Conservation (phyloP, 2,888 invertebrate species). For the Dyspetes luteomarginatus region DNA sequence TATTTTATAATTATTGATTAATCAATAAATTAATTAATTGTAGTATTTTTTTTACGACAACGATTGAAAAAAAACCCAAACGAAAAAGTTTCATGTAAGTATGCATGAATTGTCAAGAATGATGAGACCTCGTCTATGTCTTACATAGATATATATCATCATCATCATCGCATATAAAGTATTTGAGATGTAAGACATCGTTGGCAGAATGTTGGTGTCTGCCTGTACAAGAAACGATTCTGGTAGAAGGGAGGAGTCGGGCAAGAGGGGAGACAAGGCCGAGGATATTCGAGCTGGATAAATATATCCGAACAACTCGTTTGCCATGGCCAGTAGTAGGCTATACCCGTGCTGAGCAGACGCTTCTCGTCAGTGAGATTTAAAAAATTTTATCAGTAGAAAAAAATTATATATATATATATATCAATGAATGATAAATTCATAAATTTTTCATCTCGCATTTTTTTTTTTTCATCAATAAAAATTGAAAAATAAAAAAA, state of each 20-base stretch:
- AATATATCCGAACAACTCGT: constrained; percentile 58
- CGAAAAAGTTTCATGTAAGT: background rate
- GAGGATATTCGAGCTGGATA: constrained; percentile 47
- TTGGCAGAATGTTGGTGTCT: background rate
- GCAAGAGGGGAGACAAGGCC: constrained; percentile 53
- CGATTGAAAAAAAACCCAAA: background rate
- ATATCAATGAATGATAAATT: background rate
- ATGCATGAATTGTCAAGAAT: background rate
- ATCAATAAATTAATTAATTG: background rate
- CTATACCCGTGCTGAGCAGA: constrained; percentile 31
- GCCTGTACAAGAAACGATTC: background rate
- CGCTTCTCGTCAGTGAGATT: constrained; percentile 2
- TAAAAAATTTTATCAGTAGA: background rate
- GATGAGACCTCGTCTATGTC: too few relatives aligned
- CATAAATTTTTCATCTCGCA: background rate
- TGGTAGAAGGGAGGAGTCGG: background rate
- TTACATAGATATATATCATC: too few relatives aligned
- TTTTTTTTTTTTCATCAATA: background rate
- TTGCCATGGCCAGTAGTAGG: constrained; percentile 44
- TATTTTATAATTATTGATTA: too few relatives aligned
- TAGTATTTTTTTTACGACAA: too few relatives aligned
- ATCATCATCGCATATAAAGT: too few relatives aligned
- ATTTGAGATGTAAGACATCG: background rate
- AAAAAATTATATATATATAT: background rate
- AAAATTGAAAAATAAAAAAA: background rate